These are phyloP conservation scores for Stratiolaelaps scimitus DNA, from an alignment of 1,140 invertebrate species.

Conservation along the genomic window DNA sequence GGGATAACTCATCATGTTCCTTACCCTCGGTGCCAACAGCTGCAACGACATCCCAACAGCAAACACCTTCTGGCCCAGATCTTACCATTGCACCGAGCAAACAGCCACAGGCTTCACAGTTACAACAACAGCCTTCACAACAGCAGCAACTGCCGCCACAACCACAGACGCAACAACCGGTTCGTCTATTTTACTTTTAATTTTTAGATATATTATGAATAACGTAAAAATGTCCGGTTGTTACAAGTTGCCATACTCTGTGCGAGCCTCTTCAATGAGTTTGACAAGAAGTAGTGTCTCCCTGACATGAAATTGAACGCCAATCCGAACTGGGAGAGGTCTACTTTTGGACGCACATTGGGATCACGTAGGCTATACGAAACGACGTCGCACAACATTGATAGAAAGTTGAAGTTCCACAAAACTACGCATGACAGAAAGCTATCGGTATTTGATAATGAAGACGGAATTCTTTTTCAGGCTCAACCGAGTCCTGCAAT, in stretches of 20 bases:
- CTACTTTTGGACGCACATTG: too few relatives aligned
- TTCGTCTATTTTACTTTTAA: constrained; percentile 29
- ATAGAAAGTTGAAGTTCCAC: not conserved
- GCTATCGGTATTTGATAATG: not conserved
- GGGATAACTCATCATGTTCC: constrained; percentile 52
- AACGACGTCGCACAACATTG: too few relatives aligned
- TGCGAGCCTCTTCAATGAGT: not conserved
- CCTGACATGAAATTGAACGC: not conserved
- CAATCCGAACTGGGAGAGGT: too few relatives aligned
- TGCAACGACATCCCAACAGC: constrained; percentile 24
- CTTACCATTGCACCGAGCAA: constrained; percentile 23
- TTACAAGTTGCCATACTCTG: too few relatives aligned
- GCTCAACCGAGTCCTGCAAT: not conserved
- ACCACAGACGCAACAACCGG: not conserved
- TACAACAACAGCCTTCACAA: constrained; percentile 18
- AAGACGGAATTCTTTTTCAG: constrained; percentile 5
- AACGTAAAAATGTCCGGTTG: too few relatives aligned
- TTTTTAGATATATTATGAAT: too few relatives aligned
- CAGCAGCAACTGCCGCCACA: constrained; percentile 3
- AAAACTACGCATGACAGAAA: not conserved
- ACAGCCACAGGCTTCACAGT: not conserved
- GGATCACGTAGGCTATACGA: too few relatives aligned
- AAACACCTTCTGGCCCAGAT: constrained; percentile 28
- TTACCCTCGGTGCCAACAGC: constrained; percentile 47
- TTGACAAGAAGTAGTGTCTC: not conserved